phyloP scores from a whole-genome alignment of 2,113 vertebrate genomes.

The Motacilla alba region DNA sequence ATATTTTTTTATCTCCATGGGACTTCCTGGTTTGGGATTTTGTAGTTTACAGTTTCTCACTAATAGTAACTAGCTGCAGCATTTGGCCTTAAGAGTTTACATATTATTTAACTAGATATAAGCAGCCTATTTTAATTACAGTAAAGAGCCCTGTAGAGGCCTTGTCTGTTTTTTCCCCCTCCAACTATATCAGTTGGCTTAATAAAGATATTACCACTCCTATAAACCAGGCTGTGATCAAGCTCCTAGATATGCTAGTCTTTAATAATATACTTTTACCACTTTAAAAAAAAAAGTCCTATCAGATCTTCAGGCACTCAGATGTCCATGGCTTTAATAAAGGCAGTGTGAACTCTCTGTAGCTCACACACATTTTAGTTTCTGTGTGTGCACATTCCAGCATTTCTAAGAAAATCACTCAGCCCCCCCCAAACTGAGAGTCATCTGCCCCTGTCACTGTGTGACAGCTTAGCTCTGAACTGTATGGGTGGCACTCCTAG shows the following conservation, averaged over 20 bases:
- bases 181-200: conserved; percentile 51
- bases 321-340: background rate
- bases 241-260: background rate
- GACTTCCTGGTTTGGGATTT: conserved; percentile 64
- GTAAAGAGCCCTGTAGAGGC: conserved; percentile 27
- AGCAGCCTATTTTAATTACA: conserved; percentile 57
- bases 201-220: conserved; percentile 52
- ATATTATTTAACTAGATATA: conserved; percentile 49
- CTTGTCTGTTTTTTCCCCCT: conserved; percentile 34
- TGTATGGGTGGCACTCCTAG: background rate
- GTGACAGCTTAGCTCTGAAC: background rate
- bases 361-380: background rate
- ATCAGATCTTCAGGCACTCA: background rate
- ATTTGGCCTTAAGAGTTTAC: conserved; percentile 61
- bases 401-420: conserved; percentile 11
- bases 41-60: conserved; percentile 57
- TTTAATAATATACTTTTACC: background rate
- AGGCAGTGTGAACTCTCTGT: background rate
- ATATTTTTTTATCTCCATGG: conserved; percentile 65
- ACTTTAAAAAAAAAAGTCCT: background rate
- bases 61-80: conserved; percentile 56
- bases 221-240: conserved; percentile 24
- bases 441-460: background rate
- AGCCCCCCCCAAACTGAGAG: background rate
- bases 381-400: background rate